phyloP scores from a whole-genome alignment of 2,888 invertebrate species.

The Lottia gigantea region DNA sequence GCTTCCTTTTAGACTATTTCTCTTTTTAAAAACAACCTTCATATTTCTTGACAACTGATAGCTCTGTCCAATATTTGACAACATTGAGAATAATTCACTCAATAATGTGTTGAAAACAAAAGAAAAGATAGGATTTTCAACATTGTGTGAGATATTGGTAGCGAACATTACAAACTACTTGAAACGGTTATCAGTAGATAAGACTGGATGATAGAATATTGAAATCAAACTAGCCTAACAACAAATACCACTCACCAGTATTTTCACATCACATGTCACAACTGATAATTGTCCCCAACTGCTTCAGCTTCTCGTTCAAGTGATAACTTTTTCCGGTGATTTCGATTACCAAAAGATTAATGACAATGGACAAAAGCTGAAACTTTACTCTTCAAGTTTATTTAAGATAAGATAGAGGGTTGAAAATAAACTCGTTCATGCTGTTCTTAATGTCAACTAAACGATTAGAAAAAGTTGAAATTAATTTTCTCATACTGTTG shows the following conservation, averaged over 20 bases:
- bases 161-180: neutral
- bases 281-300: constrained; percentile 11
- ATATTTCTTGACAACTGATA: too few species aligned
- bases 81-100: too few species aligned
- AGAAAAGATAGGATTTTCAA: too few species aligned
- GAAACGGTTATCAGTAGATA: constrained; percentile 6
- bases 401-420: constrained; percentile 1
- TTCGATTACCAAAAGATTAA: neutral
- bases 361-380: constrained; percentile 7
- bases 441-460: neutral
- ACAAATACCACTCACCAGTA: neutral
- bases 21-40: too few species aligned
- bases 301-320: constrained; percentile 4
- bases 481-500: constrained; percentile 2
- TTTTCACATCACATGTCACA: neutral
- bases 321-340: constrained; percentile 11
- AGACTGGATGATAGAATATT: neutral
- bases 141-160: neutral
- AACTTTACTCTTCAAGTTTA: constrained; percentile 6
- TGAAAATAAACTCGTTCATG: neutral
- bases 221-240: constrained; percentile 1
- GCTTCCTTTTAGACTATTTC: too few species aligned
- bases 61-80: too few species aligned
- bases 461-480: constrained; percentile 7
- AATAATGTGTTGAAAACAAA: too few species aligned